Base-by-base conservation (phyloP, 2,888 invertebrate genomes). In the Idaea straminata region DNA sequence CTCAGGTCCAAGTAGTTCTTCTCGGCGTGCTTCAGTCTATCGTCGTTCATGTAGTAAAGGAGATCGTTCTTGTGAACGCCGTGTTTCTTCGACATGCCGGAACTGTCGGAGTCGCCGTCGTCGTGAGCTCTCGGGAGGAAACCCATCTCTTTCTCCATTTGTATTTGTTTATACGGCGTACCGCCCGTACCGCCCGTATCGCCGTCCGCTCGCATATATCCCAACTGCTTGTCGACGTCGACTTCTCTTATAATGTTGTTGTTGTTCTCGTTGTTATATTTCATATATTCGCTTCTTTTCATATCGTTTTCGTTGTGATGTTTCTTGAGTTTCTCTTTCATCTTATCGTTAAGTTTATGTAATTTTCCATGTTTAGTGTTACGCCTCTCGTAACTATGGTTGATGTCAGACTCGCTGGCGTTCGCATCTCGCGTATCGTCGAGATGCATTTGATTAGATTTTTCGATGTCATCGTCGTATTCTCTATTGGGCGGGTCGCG, bases 21-120 rank as follows among this genome's bases (percentile, higher is more conserved):
- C 61, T 15, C 58, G 7, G 66, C 62, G n/a, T 58, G 61, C 57
- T 7, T 66, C 61, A 68, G 59, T 4, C 58, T 57, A 0, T 62
- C 62, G 15, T 70, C 70, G 38, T 71, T 67, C 35, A 79, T 38
- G 68, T 84, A 80, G 62, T 80, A 82, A 5, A 79, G 64, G 38
- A 82, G 62, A 61, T 83, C 83, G 4, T 73, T 76, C 36, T 76
- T 72, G 13, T 69, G 65, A 5, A 75, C 66, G 13, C n/a, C 61
- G 63, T 66, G 15, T 10, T 47, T 47, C 47, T 25, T 25, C 25
- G 57, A 57, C 16, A 59, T 64, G 3, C 16, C 61, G 6, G 47
- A 47, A 35, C 57, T 66, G 59, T 35, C 58, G 10, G 6, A 10
- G 47, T 47, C 47, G 6, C 47, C 47, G 61, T 58, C 61, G 47